Evolutionary conservation across 1,140 invertebrate species (phyloP), one percentile per base, ranked within the genome.

Genomic region (Aleiodes sp.): DNA sequence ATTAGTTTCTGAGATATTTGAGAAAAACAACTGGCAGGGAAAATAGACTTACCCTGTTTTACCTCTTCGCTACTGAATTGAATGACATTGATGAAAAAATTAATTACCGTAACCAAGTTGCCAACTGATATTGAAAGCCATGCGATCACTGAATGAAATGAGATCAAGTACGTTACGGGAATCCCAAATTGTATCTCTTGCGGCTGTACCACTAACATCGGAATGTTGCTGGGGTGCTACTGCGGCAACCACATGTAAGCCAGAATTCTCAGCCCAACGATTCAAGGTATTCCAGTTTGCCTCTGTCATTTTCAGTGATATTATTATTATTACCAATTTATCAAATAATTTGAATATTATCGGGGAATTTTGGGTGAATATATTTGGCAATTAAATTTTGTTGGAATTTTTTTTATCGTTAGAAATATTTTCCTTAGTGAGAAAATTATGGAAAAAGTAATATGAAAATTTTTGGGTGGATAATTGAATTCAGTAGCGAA

Each of bases 61-160:
- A 35, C 10, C 39, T 16, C 39, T 52, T 12, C 46, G 21, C n/a
- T 52, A 52, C n/a, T n/a, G n/a, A n/a, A n/a, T n/a, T n/a, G n/a
- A 52, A 16, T 43, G 39, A 4, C 19, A 16, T 43, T 16, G 39
- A 43, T 43, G 39, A 43, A 43, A n/a, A n/a, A 63, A 69, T 64
- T 64, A 60, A 70, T 78, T 79, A 92, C 91, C 90, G 75, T 90
- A 89, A 33, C 90, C 90, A n/a, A 92, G 75, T 74, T 92, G 89
- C 90, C 90, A 92, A 41, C 85, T 88, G 7, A 88, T 82, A 26
- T 84, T 87, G 59, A 89, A 82, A 16, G 86, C 84, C 39, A 87
- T 84, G 56, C 87, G 84, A 74, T 91, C 87, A n/a, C 87, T 88
- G 9, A 88, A 84, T 0, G 87, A 85, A 12, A 92, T 79, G 6